Evolutionary conservation across 1,140 invertebrate genomes (phyloP), one percentile per base, ranked within the genome.

Genomic region (Cryptotermes secundus): DNA sequence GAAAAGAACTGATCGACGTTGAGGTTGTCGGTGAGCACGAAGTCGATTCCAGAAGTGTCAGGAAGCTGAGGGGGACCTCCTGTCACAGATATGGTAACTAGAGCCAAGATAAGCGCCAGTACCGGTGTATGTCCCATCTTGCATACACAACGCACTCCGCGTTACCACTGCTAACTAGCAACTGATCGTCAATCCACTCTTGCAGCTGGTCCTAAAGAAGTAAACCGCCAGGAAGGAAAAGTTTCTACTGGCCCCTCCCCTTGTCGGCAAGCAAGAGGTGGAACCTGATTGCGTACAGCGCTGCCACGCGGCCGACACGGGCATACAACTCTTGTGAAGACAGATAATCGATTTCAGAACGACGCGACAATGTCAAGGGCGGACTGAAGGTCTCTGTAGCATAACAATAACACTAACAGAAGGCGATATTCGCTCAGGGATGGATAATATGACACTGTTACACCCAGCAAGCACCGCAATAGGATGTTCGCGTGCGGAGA

Each of bases 1-100:
- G 90, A 90, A 87, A 92, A 91, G 88, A 92, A 92, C 83, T 90
- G 88, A 86, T 92, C 91, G 81, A 92, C 90, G 34, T 88, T 87
- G 9, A 89, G 88, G 42, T 89, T 89, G 83, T 89, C 90, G 9
- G 90, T 91, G 35, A 92, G 88, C 83, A 91, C 89, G 38, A 90
- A 89, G 85, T 90, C 89, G 85, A 92, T 91, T 79, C 89, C 88
- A 79, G 91, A 88, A 35, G 90, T 92, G 87, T 92, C 89, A 34
- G 91, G 91, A 82, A 92, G 87, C 79, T 89, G 85, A 22, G 81
- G 36, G 2, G 79, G 42, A 45, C 79, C 45, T 24, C n/a, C 83
- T 72, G 86, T 86, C 65, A 86, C 84, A 85, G 59, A 34, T 22
- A 16, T 2, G 26, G 72, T 34, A 35, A 72, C 72, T 49, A 42